These are phyloP conservation scores for Alethe diademata DNA, from an alignment of 2,113 vertebrate species.

Conservation along the genomic window DNA sequence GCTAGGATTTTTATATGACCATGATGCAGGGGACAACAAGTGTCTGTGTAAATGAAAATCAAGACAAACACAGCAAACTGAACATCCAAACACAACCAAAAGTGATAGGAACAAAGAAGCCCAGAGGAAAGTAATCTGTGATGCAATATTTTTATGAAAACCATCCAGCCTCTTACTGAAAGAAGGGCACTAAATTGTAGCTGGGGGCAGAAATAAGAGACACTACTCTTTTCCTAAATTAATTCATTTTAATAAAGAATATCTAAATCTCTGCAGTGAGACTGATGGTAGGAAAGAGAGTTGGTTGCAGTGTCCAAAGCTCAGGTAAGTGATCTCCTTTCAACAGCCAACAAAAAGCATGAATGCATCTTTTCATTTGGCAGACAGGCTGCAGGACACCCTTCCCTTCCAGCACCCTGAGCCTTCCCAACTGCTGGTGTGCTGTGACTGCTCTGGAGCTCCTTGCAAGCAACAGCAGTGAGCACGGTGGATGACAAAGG, in stretches of 20 bases:
- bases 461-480: not conserved
- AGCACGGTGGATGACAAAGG: not conserved
- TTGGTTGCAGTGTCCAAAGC: not conserved
- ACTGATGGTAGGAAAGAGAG: not conserved
- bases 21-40: not conserved
- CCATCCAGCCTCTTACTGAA: not conserved
- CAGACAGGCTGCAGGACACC: not conserved
- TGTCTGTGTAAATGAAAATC: not conserved
- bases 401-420: rapidly evolving
- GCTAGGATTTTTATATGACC: not conserved
- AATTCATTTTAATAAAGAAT: not conserved
- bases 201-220: not conserved
- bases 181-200: not conserved
- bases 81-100: not conserved
- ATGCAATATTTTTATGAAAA: not conserved
- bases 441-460: not conserved
- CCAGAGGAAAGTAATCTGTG: not conserved
- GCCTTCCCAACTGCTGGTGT: rapidly evolving
- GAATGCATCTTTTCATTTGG: not conserved
- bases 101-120: not conserved
- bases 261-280: not conserved
- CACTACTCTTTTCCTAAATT: not conserved
- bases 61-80: not conserved
- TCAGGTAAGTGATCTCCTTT: not conserved
- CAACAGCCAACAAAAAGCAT: not conserved